A percentile compares a stretch with the other conserved stretches of the same genome.
Conservation (phyloP, 2,797 vertebrate genomes). For the Micromesistius poutassou region DNA sequence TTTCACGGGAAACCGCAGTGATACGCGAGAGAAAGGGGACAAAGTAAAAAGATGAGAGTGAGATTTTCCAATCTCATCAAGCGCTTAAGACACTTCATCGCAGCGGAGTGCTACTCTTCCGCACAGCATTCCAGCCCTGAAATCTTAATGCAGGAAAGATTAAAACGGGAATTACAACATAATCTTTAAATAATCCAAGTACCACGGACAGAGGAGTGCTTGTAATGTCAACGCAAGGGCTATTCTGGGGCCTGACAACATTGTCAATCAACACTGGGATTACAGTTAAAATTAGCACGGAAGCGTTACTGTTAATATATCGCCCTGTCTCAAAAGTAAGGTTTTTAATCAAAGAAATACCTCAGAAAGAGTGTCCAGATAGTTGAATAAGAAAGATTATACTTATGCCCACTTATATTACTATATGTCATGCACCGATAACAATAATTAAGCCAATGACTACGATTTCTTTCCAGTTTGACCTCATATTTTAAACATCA, state of each 20-base stretch:
- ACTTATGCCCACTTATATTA: conserved; percentile 32
- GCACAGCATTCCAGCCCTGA: conserved; percentile 81
- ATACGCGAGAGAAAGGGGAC: conserved; percentile 15
- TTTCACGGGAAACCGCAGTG: conserved; percentile 22
- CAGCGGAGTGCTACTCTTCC: conserved; percentile 79
- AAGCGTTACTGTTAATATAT: conserved; percentile 55
- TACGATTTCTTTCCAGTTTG: conserved; percentile 24
- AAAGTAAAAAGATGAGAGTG: conserved; percentile 33
- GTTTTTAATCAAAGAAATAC: conserved; percentile 56
- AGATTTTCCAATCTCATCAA: conserved; percentile 72
- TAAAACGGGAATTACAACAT: conserved; percentile 91
- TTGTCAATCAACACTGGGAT: conserved; percentile 77
- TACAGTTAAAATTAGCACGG: conserved; percentile 64
- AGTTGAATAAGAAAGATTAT: conserved; percentile 55
- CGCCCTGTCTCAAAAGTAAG: conserved; percentile 15
- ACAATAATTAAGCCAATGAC: conserved; percentile 11
- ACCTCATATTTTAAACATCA: background rate
- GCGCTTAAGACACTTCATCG: conserved; percentile 79
- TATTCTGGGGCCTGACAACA: conserved; percentile 74
- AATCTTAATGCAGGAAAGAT: conserved; percentile 87
- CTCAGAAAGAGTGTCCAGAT: conserved; percentile 45
- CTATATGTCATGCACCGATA: conserved; percentile 26
- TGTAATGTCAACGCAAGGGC: conserved; percentile 75
- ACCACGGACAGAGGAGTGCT: conserved; percentile 79
- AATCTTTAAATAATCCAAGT: conserved; percentile 94